Conservation (phyloP, 2,797 vertebrate genomes). For the Microchirus variegatus region DNA sequence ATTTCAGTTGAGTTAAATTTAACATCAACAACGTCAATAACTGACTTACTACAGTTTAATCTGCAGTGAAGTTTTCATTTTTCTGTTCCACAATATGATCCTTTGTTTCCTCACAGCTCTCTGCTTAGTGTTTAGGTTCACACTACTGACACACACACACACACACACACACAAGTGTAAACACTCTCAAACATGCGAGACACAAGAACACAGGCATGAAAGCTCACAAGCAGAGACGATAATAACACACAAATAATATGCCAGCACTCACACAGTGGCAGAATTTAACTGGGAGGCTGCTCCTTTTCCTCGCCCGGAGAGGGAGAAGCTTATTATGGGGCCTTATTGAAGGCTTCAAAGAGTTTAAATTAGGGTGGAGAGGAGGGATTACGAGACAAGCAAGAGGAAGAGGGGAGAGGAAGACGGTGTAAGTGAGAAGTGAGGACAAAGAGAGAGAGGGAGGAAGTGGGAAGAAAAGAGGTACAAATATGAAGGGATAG, state of each 20-base stretch:
- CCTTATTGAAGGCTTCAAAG: constrained; percentile 83
- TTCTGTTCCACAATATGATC: constrained; percentile 64
- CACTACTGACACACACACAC: constrained; percentile 28
- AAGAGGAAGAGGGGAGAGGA: constrained; percentile 64
- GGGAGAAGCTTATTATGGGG: constrained; percentile 82
- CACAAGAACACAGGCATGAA: constrained; percentile 61
- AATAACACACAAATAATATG: constrained; percentile 67
- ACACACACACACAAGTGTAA: constrained; percentile 25
- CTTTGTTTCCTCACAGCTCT: constrained; percentile 61
- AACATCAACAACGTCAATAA: constrained; percentile 61
- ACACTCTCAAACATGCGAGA: constrained; percentile 25
- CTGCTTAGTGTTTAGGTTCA: constrained; percentile 54
- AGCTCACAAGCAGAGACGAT: constrained; percentile 63
- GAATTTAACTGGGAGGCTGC: constrained; percentile 76
- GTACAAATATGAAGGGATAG: constrained; percentile 51
- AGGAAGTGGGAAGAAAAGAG: constrained; percentile 51
- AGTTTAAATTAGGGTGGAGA: constrained; percentile 83
- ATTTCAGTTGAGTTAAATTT: constrained; percentile 35
- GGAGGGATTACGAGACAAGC: constrained; percentile 76
- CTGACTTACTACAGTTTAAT: constrained; percentile 69
- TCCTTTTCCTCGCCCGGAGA: constrained; percentile 78
- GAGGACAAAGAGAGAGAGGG: constrained; percentile 54
- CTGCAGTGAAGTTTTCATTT: constrained; percentile 50
- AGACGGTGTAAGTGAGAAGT: constrained; percentile 60
- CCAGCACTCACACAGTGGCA: constrained; percentile 62